phyloP scores from a whole-genome alignment of 2,888 invertebrate species.

The Trichogramma evanescens region DNA sequence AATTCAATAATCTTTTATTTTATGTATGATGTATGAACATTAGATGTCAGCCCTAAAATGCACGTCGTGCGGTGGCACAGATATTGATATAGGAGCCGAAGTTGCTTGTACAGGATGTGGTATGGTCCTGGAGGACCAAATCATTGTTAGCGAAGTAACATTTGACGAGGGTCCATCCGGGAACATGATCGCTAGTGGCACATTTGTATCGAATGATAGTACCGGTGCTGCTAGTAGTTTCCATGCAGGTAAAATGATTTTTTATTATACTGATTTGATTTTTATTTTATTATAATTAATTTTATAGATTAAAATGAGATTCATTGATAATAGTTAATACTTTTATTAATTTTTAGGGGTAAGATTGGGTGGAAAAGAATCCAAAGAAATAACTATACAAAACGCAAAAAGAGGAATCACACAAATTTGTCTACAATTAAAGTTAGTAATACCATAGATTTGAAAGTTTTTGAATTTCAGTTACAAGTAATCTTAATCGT shows the following conservation, averaged over 20 bases:
- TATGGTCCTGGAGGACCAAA: slow-evolving; percentile 89
- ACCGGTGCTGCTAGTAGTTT: slow-evolving; percentile 77
- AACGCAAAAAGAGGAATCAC: slow-evolving; percentile 83
- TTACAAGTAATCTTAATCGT: slow-evolving; percentile 3
- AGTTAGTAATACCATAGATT: slow-evolving; percentile 35
- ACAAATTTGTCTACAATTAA: slow-evolving; percentile 77
- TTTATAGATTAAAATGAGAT: neutral
- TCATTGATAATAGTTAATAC: slow-evolving; percentile 1
- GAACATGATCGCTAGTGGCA: slow-evolving; percentile 80
- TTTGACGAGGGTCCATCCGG: slow-evolving; percentile 91
- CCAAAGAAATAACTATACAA: slow-evolving; percentile 82
- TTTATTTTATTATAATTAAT: neutral
- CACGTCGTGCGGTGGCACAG: no score
- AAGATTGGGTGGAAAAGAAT: slow-evolving; percentile 80
- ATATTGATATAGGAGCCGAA: slow-evolving; percentile 42
- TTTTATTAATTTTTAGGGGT: slow-evolving; percentile 53
- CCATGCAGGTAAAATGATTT: slow-evolving; percentile 56
- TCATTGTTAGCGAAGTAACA: slow-evolving; percentile 93
- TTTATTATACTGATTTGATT: neutral
- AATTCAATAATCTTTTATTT: no score
- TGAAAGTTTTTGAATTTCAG: neutral
- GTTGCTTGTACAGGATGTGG: slow-evolving; percentile 95
- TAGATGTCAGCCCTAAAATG: no score
- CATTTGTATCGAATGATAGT: slow-evolving; percentile 86
- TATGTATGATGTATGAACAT: no score